Percentiles rank a stretch among this genome's conserved stretches.
Evolutionary conservation across 35 echinoderm and acorn worm species (phyloP).

Genomic region (Heliocidaris erythrogramma): DNA sequence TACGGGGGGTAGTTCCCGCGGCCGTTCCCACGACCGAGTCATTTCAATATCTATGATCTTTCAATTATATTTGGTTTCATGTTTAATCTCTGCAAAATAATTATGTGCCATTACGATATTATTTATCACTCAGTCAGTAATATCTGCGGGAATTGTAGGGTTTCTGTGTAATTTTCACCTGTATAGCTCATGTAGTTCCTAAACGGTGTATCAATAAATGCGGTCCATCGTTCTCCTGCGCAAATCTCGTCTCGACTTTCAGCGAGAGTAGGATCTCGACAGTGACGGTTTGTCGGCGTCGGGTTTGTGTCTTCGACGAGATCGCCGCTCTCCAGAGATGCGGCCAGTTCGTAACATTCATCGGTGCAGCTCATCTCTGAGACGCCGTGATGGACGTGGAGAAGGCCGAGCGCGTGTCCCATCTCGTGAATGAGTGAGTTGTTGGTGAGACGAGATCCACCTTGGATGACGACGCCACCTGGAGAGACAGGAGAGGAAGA

Average conservation of each 20-base stretch:
- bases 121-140: neutral
- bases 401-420: constrained; percentile 88
- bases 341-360: constrained; percentile 64
- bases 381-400: constrained; percentile 84
- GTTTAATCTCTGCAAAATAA: too few species aligned
- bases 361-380: constrained; percentile 69
- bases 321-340: constrained; percentile 77
- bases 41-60: too few species aligned
- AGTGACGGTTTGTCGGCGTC: constrained; percentile 75
- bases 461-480: constrained; percentile 81
- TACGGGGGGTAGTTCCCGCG: too few species aligned
- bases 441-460: constrained; percentile 31
- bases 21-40: too few species aligned
- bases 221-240: constrained; percentile 50
- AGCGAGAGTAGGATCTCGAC: constrained; percentile 56
- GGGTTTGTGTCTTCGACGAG: constrained; percentile 92
- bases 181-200: constrained; percentile 92
- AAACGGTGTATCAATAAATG: constrained; percentile 77
- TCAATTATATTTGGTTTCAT: too few species aligned
- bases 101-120: neutral
- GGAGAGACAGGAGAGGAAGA: neutral
- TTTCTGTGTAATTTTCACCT: constrained; percentile 37
- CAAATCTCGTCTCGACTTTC: constrained; percentile 45
- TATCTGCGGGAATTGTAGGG: neutral
- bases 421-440: constrained; percentile 80